Conservation (phyloP, 2,113 vertebrate species). For the Xyrauchen texanus region DNA sequence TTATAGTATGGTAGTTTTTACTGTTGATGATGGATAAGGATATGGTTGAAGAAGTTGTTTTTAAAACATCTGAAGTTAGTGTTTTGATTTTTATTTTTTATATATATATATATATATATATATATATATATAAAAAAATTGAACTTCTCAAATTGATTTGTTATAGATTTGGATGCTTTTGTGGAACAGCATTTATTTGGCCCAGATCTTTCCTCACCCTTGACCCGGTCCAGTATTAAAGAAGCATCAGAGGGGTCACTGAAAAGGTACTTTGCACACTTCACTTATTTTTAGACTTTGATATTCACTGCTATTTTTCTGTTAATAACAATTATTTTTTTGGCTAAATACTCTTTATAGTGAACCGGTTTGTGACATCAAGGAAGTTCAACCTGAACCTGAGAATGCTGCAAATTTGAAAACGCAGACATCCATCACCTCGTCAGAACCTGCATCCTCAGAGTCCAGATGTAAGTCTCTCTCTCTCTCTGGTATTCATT, state of each 20-base stretch:
- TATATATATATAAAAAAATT: no score
- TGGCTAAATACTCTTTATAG: constrained; percentile 50
- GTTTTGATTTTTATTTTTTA: no score
- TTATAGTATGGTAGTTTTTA: no score
- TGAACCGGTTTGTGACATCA: constrained; percentile 46
- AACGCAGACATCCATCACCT: constrained; percentile 61
- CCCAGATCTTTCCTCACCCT: constrained; percentile 58
- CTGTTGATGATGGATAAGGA: no score
- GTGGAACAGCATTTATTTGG: constrained; percentile 73
- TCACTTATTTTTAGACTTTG: neutral
- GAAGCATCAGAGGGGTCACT: constrained; percentile 48
- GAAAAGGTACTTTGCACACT: constrained; percentile 57
- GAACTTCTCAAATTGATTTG: neutral
- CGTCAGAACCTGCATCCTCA: constrained; percentile 66
- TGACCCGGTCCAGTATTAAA: constrained; percentile 66
- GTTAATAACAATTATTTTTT: neutral
- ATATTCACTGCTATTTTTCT: neutral
- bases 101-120: no score
- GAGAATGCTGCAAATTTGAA: constrained; percentile 42
- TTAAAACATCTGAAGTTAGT: no score
- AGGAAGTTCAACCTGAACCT: constrained; percentile 36
- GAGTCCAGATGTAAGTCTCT: constrained; percentile 72
- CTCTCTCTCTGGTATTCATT: neutral
- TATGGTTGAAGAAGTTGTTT: no score
- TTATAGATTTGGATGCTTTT: constrained; percentile 71